Evolutionary conservation across 2,797 vertebrate genomes (phyloP).

Genomic region (Synanceia verrucosa): DNA sequence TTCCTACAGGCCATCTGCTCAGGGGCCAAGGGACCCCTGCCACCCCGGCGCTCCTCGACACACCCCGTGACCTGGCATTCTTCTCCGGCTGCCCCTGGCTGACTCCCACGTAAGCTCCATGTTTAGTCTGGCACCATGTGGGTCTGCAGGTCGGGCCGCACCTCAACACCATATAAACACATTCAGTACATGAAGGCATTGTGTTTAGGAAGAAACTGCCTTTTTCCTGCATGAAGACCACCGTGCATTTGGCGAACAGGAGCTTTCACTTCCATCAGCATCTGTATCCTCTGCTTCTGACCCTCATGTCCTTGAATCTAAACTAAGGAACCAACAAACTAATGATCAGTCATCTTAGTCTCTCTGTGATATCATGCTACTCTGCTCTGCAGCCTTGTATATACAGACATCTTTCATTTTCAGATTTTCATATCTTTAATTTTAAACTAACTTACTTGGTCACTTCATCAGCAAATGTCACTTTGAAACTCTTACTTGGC

Average conservation of each 20-base stretch:
- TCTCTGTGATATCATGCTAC: neutral
- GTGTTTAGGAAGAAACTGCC: slow-evolving; percentile 23
- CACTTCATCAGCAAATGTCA: too few relatives aligned
- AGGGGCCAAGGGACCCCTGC: slow-evolving; percentile 62
- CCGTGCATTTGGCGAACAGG: slow-evolving; percentile 30
- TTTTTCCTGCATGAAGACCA: slow-evolving; percentile 33
- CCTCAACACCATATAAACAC: slow-evolving; percentile 63
- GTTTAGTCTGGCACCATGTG: slow-evolving; percentile 76
- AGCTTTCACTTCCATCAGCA: neutral
- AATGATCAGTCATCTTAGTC: slow-evolving; percentile 11
- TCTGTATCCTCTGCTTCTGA: too few relatives aligned
- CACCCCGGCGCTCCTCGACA: slow-evolving; percentile 59
- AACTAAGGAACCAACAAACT: slow-evolving; percentile 38
- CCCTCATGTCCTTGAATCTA: slow-evolving; percentile 34
- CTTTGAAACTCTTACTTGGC: too few relatives aligned
- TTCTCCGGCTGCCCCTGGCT: slow-evolving; percentile 60
- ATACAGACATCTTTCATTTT: slow-evolving; percentile 4
- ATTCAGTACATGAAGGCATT: slow-evolving; percentile 19
- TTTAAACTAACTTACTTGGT: too few relatives aligned
- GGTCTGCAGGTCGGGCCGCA: slow-evolving; percentile 52
- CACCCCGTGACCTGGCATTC: slow-evolving; percentile 80
- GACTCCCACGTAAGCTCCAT: slow-evolving; percentile 66
- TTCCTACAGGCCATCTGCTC: slow-evolving; percentile 78
- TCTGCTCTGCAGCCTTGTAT: neutral
- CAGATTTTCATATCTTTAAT: too few relatives aligned